Evolutionary conservation across 1,140 invertebrate species (phyloP), one percentile per base, ranked within the genome.

Genomic region (Temnothorax nylanderi): DNA sequence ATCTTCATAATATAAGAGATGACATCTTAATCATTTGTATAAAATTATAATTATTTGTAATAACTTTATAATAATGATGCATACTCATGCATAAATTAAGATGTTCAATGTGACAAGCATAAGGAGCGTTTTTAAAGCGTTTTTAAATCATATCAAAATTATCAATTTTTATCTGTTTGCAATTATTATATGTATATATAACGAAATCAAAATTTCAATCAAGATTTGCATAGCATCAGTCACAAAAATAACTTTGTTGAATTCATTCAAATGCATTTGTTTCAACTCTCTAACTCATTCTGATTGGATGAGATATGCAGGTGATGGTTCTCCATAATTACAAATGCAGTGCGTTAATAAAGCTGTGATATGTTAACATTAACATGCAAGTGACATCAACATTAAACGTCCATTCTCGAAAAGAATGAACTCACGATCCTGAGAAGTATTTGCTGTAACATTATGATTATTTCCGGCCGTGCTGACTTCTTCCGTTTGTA

Each of bases 371-470:
- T 60, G 3, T 75, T 49, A 84, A 85, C 85, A 16, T 75, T 49
- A 84, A 85, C 85, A n/a, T 77, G 81, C 67, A 88, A 32, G 71
- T 51, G 75, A 81, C 49, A 56, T 41, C 37, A 56, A 77, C 18
- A 32, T 56, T 86, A 69, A 89, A 88, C 47, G 93, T 94, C 94
- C 93, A 94, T 94, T 94, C 94, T 92, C 87, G 89, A 89, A 91
- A 84, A 71, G 93, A 94, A 94, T 94, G 94, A 94, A 95, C 95
- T 95, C 94, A 95, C 95, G 91, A 93, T 95, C 94, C 93, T 94
- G 94, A 74, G 91, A 87, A 90, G 87, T 89, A 77, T 91, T 94
- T 49, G 87, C 92, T 56, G 90, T 91, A 91, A 92, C 80, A 90
- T 89, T 94, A 88, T 94, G 92, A 72, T 95, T 93, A 21, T 72